A percentile compares a stretch with the other conserved stretches of the same genome.
Conservation (phyloP, 2,888 invertebrate species). For the Cosmopolites sordidus region DNA sequence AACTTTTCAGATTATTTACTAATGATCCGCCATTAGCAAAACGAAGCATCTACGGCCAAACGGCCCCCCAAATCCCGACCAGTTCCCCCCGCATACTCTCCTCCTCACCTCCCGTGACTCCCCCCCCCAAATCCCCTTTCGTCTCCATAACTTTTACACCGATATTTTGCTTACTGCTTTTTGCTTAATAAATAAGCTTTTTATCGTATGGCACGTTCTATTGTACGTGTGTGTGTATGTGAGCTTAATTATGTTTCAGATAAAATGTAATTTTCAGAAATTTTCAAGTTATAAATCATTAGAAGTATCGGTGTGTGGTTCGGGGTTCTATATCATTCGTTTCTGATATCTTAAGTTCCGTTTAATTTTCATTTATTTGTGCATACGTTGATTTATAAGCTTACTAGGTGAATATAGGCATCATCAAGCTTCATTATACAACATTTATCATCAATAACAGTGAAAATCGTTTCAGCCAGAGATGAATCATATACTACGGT, state of each 20-base stretch:
- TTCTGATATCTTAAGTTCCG: no score
- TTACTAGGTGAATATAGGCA: no score
- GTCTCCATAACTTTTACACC: slow-evolving; percentile 18
- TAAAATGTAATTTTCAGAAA: slow-evolving; percentile 23
- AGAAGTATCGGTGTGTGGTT: neutral
- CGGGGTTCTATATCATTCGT: no score
- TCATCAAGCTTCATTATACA: no score
- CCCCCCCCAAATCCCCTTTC: neutral
- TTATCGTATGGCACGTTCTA: slow-evolving; percentile 9
- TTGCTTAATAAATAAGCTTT: slow-evolving; percentile 23
- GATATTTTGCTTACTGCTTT: slow-evolving; percentile 20
- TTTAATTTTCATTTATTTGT: no score
- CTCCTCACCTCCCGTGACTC: no score
- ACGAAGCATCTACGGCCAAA: neutral
- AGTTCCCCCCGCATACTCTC: no score
- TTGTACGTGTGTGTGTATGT: slow-evolving; percentile 18
- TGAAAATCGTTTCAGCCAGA: no score
- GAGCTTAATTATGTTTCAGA: slow-evolving; percentile 23
- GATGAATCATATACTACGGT: no score
- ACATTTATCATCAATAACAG: no score
- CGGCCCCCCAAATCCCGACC: no score
- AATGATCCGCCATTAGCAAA: slow-evolving; percentile 22
- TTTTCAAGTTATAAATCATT: slow-evolving; percentile 19
- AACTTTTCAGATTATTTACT: slow-evolving; percentile 20
- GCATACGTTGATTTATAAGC: no score